phyloP scores from a whole-genome alignment of 2,113 vertebrate genomes.

The Aegotheles bennettii region DNA sequence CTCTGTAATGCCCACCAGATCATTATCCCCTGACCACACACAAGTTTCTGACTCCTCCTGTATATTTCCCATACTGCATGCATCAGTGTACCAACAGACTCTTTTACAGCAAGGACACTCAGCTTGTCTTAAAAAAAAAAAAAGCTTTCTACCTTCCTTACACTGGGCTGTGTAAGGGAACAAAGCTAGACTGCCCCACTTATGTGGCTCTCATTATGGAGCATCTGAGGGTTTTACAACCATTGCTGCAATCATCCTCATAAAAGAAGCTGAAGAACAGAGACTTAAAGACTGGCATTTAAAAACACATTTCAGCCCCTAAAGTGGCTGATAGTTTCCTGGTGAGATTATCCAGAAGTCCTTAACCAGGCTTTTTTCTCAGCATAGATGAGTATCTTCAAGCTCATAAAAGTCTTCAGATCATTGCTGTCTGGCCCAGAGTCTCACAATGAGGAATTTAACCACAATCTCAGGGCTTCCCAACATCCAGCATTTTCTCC shows the following conservation, averaged over 20 bases:
- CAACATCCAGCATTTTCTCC: neutral
- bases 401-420: neutral
- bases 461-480: neutral
- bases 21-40: too few species aligned
- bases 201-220: neutral
- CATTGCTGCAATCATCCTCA: neutral
- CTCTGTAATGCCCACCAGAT: too few species aligned
- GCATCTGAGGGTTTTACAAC: neutral
- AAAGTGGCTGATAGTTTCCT: neutral
- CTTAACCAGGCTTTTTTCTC: neutral
- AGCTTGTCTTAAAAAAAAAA: neutral
- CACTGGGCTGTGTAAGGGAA: fast-evolving
- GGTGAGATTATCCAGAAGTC: neutral
- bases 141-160: neutral
- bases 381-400: neutral
- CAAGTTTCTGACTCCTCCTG: too few species aligned
- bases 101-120: neutral
- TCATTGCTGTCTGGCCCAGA: neutral
- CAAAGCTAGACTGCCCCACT: neutral
- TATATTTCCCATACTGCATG: too few species aligned
- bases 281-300: neutral
- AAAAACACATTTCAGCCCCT: neutral
- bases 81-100: too few species aligned
- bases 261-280: neutral
- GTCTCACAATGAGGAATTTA: neutral